These are phyloP conservation scores for Apistogramma diplotaenia DNA, from an alignment of 2,113 vertebrate genomes.

Conservation along the genomic window DNA sequence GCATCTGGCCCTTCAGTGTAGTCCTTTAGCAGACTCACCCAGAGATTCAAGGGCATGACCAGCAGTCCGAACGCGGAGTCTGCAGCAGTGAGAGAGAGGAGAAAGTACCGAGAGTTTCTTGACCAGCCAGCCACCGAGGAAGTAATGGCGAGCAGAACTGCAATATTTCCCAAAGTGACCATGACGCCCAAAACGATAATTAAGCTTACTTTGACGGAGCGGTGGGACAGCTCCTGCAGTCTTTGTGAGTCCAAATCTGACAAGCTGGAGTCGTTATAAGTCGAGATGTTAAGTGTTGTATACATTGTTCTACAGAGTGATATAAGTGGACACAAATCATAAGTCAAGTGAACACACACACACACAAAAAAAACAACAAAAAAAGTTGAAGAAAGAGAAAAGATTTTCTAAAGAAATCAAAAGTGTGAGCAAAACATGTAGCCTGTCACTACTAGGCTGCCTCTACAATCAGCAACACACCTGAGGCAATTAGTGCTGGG, in stretches of 20 bases:
- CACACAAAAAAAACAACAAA: not conserved
- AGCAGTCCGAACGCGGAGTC: conserved; percentile 82
- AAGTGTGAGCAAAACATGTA: not conserved
- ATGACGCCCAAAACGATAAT: conserved; percentile 77
- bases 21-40: conserved; percentile 76
- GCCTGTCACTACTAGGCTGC: not conserved
- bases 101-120: conserved; percentile 79
- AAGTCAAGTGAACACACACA: not conserved
- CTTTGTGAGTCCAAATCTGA: conserved; percentile 39
- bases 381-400: not conserved
- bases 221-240: conserved; percentile 60
- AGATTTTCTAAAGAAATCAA: not conserved
- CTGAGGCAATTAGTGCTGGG: conserved; percentile 59
- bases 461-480: conserved; percentile 47
- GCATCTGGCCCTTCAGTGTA: conserved; percentile 69
- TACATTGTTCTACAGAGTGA: conserved; percentile 54
- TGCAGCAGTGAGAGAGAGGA: conserved; percentile 82
- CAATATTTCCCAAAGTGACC: conserved; percentile 81
- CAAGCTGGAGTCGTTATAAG: conserved; percentile 29
- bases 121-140: conserved; percentile 84
- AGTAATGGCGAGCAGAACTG: conserved; percentile 78
- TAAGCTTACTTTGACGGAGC: conserved; percentile 75
- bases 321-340: conserved; percentile 10
- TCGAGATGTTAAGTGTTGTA: conserved; percentile 52
- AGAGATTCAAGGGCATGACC: conserved; percentile 84